Base-by-base conservation (phyloP, 2,113 vertebrate genomes). In the Xiphias gladius region DNA sequence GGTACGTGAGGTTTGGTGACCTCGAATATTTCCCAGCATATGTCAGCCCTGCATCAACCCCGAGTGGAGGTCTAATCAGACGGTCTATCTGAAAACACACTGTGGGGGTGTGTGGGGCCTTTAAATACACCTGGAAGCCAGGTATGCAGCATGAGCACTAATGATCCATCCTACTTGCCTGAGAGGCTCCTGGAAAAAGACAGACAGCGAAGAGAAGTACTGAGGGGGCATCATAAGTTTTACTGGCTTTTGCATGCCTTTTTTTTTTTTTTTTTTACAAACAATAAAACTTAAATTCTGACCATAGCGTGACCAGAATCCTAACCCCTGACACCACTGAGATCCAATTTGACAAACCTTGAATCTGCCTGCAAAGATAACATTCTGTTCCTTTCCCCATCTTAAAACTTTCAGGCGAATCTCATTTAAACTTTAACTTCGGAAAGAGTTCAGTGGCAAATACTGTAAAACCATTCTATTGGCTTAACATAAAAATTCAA, bases 41-140 rank as follows among this genome's bases (percentile, higher is more conserved):
- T 5, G 7, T n/a, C 48, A 41, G 16, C 22, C n/a, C 5, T 13
- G 14, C 22, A 17, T 66, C 63, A 17, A 46, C n/a, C 39, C 39
- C 7, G 6, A 43, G 13, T n/a, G 43, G 37, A 46, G 26, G 65
- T 12, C 26, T 48, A 48, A 48, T 67, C 24, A 12, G 26, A 50
- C 26, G 22, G 63, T 7, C 26, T n/a, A 10, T 41, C 14, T 22
- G 24, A 28, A 67, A 48, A 5, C 14, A n/a, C 65, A 35, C 37
- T 9, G 24, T 48, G 43, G 41, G 22, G 11, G 39, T 58, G 16
- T 7, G 64, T 16, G 28, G 52, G 20, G 24, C n/a, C 52, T 65
- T 57, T 13, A 46, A 57, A 57, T 20, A 46, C 68, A 80, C 77
- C 37, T 65, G 28, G 39, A 59, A 50, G 24, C 39, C 64, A 35